Percentiles rank a stretch among this genome's conserved stretches.
phyloP scores from a whole-genome alignment of 2,113 vertebrate genomes.

The Stomatorhinus ivindoensis region DNA sequence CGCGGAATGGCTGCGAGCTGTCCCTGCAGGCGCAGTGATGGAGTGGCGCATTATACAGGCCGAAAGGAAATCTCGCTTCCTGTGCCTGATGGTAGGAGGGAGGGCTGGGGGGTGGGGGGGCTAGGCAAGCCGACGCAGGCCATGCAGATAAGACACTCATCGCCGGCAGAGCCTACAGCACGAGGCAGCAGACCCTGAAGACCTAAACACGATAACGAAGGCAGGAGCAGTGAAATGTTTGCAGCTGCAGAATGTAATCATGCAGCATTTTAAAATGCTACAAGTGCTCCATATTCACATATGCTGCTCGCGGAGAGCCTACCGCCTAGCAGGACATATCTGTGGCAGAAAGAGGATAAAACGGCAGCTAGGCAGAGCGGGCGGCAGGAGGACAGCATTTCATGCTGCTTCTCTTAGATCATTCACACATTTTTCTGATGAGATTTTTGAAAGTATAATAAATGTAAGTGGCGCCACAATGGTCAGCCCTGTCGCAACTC shows the following conservation, averaged over 20 bases:
- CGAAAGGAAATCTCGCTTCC: not conserved
- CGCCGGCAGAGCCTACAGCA: not conserved
- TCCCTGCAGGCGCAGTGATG: not conserved
- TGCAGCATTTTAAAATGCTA: constrained; percentile 1
- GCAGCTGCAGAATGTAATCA: not conserved
- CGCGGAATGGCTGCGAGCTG: not conserved
- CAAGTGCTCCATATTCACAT: not conserved
- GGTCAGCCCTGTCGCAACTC: not conserved
- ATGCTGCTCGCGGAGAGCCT: not conserved
- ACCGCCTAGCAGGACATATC: not conserved
- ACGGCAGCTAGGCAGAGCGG: not conserved
- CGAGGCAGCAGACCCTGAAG: not conserved
- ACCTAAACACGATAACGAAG: not conserved
- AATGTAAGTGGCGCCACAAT: not conserved
- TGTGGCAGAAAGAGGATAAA: not conserved
- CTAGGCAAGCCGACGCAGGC: not conserved
- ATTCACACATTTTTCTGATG: not conserved
- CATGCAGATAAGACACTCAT: not conserved
- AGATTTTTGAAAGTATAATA: not conserved
- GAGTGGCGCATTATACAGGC: not conserved
- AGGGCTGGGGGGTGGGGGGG: not conserved
- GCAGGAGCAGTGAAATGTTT: not conserved
- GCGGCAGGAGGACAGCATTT: not conserved
- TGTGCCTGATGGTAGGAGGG: not conserved
- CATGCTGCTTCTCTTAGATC: not conserved